Conservation (phyloP, 2,113 vertebrate species). For the Hippotragus niger region DNA sequence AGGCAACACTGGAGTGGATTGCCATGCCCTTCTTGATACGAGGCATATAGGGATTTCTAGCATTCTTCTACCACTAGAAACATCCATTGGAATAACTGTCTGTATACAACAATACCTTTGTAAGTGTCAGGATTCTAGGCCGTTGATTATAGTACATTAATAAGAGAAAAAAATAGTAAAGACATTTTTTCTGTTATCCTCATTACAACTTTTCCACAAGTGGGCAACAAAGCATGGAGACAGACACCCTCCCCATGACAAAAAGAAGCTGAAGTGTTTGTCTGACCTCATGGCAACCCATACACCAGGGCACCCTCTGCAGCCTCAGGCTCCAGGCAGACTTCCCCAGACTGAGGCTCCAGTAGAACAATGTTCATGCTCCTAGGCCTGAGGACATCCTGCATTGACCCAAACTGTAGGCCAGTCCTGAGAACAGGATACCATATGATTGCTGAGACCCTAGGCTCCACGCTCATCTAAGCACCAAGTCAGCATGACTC, state of each 20-base stretch:
- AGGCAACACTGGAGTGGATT: not conserved
- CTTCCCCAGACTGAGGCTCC: not conserved
- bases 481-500: not conserved
- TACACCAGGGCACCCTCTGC: accelerated
- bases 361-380: not conserved
- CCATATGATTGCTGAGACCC: not conserved
- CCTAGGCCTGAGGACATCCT: not conserved
- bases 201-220: not conserved
- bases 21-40: accelerated
- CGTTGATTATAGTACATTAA: not conserved
- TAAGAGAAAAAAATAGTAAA: not conserved
- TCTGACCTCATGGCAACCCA: not conserved
- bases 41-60: not conserved
- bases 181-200: not conserved
- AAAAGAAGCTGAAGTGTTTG: not conserved
- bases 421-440: not conserved
- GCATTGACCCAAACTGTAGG: not conserved
- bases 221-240: not conserved
- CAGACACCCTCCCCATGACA: not conserved
- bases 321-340: not conserved
- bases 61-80: not conserved
- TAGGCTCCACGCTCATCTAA: not conserved
- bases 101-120: not conserved
- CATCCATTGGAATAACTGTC: not conserved
- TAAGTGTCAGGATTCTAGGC: not conserved